A percentile compares a stretch with the other conserved stretches of the same genome.
phyloP scores from a whole-genome alignment of 2,888 invertebrate species.

The Heliconius aoede region DNA sequence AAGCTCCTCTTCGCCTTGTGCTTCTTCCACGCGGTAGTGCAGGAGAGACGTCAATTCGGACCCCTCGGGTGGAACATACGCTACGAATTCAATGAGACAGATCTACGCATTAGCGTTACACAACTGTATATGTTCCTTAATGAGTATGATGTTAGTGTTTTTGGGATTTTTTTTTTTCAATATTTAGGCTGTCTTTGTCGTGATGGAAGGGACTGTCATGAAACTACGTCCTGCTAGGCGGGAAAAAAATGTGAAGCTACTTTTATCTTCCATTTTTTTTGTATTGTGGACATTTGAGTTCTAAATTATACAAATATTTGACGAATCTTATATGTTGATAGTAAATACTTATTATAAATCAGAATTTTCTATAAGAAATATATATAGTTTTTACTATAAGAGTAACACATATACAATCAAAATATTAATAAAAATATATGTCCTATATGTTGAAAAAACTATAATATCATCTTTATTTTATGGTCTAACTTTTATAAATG shows the following conservation, averaged over 20 bases:
- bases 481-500: neutral
- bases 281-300: too few species aligned
- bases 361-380: neutral
- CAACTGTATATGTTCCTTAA: conserved; percentile 95
- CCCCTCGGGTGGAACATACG: conserved; percentile 98
- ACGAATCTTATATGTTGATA: neutral
- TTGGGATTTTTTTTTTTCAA: too few species aligned
- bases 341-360: neutral
- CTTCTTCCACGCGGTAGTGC: conserved; percentile 97
- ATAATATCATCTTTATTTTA: neutral
- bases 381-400: neutral
- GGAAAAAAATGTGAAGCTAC: neutral
- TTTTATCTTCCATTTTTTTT: neutral
- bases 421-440: neutral
- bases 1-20: conserved; percentile 93
- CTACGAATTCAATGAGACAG: conserved; percentile 98
- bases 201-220: too few species aligned
- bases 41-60: conserved; percentile 95
- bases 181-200: too few species aligned
- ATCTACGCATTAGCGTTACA: conserved; percentile 93
- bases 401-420: neutral
- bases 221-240: too few species aligned
- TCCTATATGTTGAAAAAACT: neutral
- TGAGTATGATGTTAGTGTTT: conserved; percentile 86
- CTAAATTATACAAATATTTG: neutral